These are phyloP conservation scores for Nudaria mundana DNA, from an alignment of 2,888 invertebrate species.

Conservation along the genomic window DNA sequence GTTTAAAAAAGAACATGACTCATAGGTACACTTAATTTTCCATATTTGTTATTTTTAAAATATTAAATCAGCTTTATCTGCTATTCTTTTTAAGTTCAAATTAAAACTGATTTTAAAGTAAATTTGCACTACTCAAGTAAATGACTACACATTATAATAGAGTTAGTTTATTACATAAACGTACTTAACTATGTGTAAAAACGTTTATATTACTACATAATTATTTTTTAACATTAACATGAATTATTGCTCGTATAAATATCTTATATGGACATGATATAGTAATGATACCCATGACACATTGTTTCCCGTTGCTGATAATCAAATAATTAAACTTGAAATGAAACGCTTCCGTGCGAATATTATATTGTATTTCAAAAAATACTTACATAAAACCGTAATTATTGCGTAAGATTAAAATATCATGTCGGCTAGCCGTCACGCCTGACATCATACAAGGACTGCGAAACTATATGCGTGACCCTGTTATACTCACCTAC, in stretches of 20 bases:
- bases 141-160: constrained; percentile 10
- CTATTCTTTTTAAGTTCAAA: too few relatives aligned
- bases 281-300: constrained; percentile 11
- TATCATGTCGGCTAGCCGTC: constrained; percentile 8
- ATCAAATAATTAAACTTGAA: constrained; percentile 22
- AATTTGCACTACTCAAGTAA: constrained; percentile 3
- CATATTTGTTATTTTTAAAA: too few relatives aligned
- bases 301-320: constrained; percentile 17
- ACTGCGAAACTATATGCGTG: constrained; percentile 22
- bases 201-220: neutral
- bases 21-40: too few relatives aligned
- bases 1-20: too few relatives aligned
- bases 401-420: constrained; percentile 9
- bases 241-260: neutral
- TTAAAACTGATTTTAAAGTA: too few relatives aligned
- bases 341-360: constrained; percentile 29
- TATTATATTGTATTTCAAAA: constrained; percentile 13
- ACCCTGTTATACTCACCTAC: constrained; percentile 18
- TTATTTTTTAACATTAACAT: constrained; percentile 3
- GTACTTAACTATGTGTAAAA: constrained; percentile 4
- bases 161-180: constrained; percentile 1
- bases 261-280: constrained; percentile 15
- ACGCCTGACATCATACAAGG: constrained; percentile 22
- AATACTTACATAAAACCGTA: neutral
- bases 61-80: too few relatives aligned